These are phyloP conservation scores for Tinea trinotella DNA, from an alignment of 2,888 invertebrate genomes.

Conservation along the genomic window DNA sequence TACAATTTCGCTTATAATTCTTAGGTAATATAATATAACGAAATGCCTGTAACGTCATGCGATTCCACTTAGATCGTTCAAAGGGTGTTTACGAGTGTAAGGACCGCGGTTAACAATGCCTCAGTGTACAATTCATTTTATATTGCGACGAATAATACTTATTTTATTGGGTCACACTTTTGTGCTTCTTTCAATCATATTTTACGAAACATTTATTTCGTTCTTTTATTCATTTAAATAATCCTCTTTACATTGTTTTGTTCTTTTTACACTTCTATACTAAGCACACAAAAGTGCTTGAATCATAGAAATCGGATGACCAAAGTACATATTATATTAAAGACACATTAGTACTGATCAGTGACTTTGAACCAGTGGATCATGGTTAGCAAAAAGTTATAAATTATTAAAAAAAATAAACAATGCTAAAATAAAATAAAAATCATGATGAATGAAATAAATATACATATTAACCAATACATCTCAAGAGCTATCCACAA, in stretches of 20 bases:
- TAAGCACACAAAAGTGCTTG: too few relatives aligned
- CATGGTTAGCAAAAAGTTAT: too few relatives aligned
- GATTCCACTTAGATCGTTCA: slow-evolving; percentile 1
- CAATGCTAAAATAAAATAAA: too few relatives aligned
- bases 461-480: too few relatives aligned
- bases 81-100: slow-evolving; percentile 9
- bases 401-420: too few relatives aligned
- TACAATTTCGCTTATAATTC: neutral
- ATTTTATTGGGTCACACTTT: slow-evolving; percentile 14
- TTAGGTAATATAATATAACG: neutral
- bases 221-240: slow-evolving; percentile 3
- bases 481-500: too few relatives aligned
- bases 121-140: slow-evolving; percentile 5
- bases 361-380: too few relatives aligned
- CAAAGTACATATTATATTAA: too few relatives aligned
- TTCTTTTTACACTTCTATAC: neutral
- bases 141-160: slow-evolving; percentile 10
- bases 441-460: too few relatives aligned
- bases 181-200: slow-evolving; percentile 1
- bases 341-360: too few relatives aligned
- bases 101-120: slow-evolving; percentile 4
- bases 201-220: neutral
- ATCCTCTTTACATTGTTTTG: neutral
- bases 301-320: too few relatives aligned
- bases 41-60: neutral